Evolutionary conservation across 92 coral and sea anemone species (phyloP), one percentile per base, ranked within the genome.

Genomic region (Micromussa lordhowensis): DNA sequence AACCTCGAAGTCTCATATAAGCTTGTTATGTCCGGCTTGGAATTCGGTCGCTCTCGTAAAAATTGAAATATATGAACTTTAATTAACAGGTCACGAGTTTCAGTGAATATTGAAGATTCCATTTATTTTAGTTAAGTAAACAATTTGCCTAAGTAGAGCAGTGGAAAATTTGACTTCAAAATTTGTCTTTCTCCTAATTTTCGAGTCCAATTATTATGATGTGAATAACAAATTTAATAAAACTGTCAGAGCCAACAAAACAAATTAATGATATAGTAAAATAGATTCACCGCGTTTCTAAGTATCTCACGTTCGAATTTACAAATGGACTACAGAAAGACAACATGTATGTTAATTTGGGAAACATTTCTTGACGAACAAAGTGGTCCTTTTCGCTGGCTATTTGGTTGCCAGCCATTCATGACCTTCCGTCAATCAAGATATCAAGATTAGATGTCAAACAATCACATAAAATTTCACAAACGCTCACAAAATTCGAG

Each of bases 101-200:
- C 17, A 11, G 17, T 11, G 71, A 17, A 66, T 66, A 8, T 9
- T 24, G 29, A 24, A 63, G 69, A 8, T 19, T 8, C 73, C 34
- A 69, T 51, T 70, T 30, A 31, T 51, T 66, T 82, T 82, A 69
- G 66, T 70, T 30, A 72, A 70, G 51, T 82, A 82, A 69, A 82
- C 49, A 69, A 70, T 18, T 11, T 38, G 5, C 26, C 16, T 38
- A 31, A 61, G 10, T 38, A 22, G 6, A 40, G 68, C 44, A n/a
- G 38, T 66, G 77, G 72, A 49, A 66, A 6, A 82, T 82, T 40
- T 44, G 57, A 82, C 74, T 29, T 29, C 57, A 32, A 19, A 82
- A 82, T 82, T 22, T 61, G 26, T 66, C 49, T 68, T 58, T 68
- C 69, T 29, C 30, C 31, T 21, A 64, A 81, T 75, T 75, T 21